Evolutionary conservation across 1,140 invertebrate species (phyloP), one percentile per base, ranked within the genome.

Genomic region (Piezodorus guildinii): DNA sequence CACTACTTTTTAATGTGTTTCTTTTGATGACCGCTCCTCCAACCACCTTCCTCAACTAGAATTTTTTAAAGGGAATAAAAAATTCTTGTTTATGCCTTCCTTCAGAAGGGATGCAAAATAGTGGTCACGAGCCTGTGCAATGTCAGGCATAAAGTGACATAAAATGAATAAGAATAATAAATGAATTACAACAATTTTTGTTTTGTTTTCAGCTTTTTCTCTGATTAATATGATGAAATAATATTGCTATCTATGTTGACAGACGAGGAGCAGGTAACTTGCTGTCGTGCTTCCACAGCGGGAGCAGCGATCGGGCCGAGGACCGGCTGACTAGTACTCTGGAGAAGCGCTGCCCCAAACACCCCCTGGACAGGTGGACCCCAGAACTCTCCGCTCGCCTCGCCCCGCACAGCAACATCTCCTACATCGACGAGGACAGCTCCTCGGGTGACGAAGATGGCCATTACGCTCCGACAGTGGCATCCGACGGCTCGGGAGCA

Each of bases 391-490:
- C 52, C 3, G 51, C n/a, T 10, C 56, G n/a, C 10, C 51, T 62
- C 25, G 30, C 30, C 3, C 63, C 62, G 4, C 49, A 43, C 14
- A 39, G 34, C 12, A 49, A 63, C 25, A 62, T 67, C n/a, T 63
- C 66, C 49, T 65, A 62, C 49, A 62, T 66, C 27, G 66, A 66
- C 44, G 67, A 64, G 9, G 66, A 43, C 46, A 45, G 59, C 27
- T 17, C 51, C 17, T 46, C 56, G 19, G n/a, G 17, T 27, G 62
- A 30, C 15, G 67, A 65, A 10, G 64, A 66, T 21, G 45, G 30
- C 4, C 60, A 62, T 15, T 67, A 68, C 23, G 52, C 68, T 10
- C 65, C 63, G 17, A 68, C 67, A 17, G 67, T 60, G 1, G 58
- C 34, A 19, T 65, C 63, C 3, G 19, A 60, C 3, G 30, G 58